Evolutionary conservation across 2,888 invertebrate species (phyloP), one percentile per base, ranked within the genome.

Genomic region (Phyto melanocephala): DNA sequence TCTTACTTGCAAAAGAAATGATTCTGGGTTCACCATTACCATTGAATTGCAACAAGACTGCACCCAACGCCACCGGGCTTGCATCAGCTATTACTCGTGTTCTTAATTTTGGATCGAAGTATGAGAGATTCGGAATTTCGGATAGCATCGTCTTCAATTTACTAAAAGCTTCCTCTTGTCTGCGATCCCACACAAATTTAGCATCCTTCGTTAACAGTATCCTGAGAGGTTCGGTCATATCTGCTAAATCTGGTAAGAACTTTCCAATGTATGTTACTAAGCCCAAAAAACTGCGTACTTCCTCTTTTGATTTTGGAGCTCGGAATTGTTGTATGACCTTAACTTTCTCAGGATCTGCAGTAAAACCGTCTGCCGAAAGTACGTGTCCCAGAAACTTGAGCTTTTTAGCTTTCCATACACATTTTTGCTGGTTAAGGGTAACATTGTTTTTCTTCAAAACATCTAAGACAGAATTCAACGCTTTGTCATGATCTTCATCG

Each of bases 61-160:
- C 86, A 1, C 89, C 88, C 6, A 89, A 54, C 0, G 84, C 88
- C 1, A 88, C 88, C 2, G 88, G 87, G 37, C 87, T 89, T 11
- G 88, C 89, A 74, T 90, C 89, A 6, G 88, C 88, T 22, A 88
- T 84, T 0, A 90, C 83, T 62, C 86, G 85, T 4, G 89, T 88
- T 35, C 79, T 81, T 5, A 85, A 85, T 4, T 84, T 77, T 33
- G 80, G 85, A 67, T 89, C 84, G 62, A 87, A 90, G 70, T 87
- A 87, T 35, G 86, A 87, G 10, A 90, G 84, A 11, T 85, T 84
- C 11, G 81, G 70, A 17, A 84, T 67, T 60, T 80, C 60, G 15
- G 72, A 60, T n/a, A 84, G 24, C 37, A 58, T 52, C 7, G 37
- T 22, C 74, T 88, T 89, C 13, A 87, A 76, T 52, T 78, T 56